Percentiles rank a stretch among this genome's conserved stretches.
phyloP scores from a whole-genome alignment of 2,113 vertebrate species.

The Malurus cyaneus region DNA sequence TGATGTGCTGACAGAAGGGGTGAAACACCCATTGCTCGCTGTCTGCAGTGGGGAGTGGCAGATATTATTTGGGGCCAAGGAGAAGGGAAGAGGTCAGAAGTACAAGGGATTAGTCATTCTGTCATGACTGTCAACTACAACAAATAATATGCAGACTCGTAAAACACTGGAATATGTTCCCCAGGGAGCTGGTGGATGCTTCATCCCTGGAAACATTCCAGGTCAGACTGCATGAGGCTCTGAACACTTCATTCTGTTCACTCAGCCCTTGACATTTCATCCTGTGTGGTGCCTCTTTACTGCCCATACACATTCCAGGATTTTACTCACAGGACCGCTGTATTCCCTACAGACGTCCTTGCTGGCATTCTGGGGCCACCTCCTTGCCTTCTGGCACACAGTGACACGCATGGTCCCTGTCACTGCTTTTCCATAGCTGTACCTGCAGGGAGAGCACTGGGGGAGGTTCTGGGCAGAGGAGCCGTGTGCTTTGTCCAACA shows the following conservation, averaged over 20 bases:
- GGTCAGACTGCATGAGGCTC: neutral
- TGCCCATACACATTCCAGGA: neutral
- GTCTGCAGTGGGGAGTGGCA: conserved; percentile 16
- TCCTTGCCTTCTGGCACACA: conserved; percentile 45
- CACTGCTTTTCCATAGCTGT: conserved; percentile 61
- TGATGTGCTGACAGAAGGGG: conserved; percentile 27
- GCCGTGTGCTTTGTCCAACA: neutral
- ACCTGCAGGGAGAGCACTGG: conserved; percentile 32
- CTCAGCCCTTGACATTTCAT: neutral
- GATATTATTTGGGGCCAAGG: neutral
- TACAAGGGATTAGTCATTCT: neutral
- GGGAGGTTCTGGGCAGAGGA: neutral
- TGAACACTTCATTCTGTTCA: neutral
- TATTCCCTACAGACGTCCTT: neutral
- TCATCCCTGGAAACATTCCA: neutral
- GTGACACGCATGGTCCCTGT: neutral
- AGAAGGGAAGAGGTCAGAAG: neutral
- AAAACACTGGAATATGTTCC: neutral
- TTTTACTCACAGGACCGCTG: neutral
- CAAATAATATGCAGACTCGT: neutral
- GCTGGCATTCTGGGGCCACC: neutral
- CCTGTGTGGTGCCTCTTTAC: neutral
- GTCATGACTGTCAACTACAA: neutral
- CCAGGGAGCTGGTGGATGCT: neutral
- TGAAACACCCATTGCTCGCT: conserved; percentile 53